A percentile compares a stretch with the other conserved stretches of the same genome.
These are phyloP conservation scores for Rhea pennata DNA, from an alignment of 2,113 vertebrate species.

Conservation along the genomic window DNA sequence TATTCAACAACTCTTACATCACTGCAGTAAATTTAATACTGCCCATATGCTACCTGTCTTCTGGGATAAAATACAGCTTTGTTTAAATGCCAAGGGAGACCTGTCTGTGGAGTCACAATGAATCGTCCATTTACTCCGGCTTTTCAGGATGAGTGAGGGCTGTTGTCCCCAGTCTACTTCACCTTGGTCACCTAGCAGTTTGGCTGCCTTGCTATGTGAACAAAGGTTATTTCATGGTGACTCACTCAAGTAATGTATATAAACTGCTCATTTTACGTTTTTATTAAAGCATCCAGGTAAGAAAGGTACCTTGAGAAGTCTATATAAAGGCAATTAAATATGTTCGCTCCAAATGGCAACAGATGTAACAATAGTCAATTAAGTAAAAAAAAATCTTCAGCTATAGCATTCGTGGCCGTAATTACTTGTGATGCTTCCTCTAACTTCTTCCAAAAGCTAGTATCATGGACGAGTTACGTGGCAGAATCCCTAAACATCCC, in stretches of 20 bases:
- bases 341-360: background rate
- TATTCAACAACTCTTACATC: background rate
- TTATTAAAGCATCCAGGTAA: background rate
- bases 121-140: background rate
- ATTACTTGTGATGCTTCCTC: background rate
- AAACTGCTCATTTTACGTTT: background rate
- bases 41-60: background rate
- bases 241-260: background rate
- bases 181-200: background rate
- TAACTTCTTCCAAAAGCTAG: background rate
- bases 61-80: background rate
- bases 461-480: background rate
- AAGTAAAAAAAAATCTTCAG: background rate
- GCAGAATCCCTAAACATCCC: background rate
- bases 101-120: background rate
- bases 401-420: background rate
- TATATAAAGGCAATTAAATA: background rate
- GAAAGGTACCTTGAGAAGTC: background rate
- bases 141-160: background rate
- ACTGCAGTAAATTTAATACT: background rate
- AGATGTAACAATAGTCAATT: background rate
- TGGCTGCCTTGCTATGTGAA: background rate
- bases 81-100: background rate
- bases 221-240: background rate
- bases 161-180: background rate